Base-by-base conservation (phyloP, 2,113 vertebrate species). In the Sander vitreus region DNA sequence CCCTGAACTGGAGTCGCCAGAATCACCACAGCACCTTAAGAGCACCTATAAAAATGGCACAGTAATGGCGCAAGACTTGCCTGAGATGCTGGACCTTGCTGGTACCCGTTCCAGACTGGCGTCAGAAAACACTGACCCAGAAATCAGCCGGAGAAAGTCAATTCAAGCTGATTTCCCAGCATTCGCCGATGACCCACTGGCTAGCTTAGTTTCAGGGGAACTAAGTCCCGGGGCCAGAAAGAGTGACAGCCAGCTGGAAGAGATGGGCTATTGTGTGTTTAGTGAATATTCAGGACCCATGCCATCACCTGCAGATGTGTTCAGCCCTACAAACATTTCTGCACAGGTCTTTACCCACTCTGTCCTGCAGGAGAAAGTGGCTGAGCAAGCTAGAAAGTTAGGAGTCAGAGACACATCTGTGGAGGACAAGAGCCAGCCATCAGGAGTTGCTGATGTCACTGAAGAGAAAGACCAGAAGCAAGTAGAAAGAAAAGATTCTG, bases 261-360 rank as follows among this genome's bases (percentile, higher is more conserved):
- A 99, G 73, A 93, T 99, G 89, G 98, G 98, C 64, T 99, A 99
- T 87, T 99, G 98, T 92, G 98, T 99, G 83, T 99, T 99, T 85
- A 99, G 97, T 90, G 99, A 99, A 87, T 99, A 99, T 92, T 99
- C 97, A 5, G 97, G 98, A 14, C 98, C 98, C 1, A 96, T 99
- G 78, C 98, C 98, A 5, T 99, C 98, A 25, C 98, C 98, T 70
- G 98, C 99, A 65, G 95, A 96, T 91, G 79, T 96, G 23, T 93
- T 95, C 64, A 96, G 95, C 77, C 94, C 95, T 15, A 92, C 94
- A 54, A 82, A 85, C 30, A 80, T 88, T 27, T 90, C 93, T 60
- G 80, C 89, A 71, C 92, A 96, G 76, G 77, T 63, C 33, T 96
- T 96, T 62, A 95, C 93, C 51, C 93, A 85, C 4, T 92, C 93